phyloP scores from a whole-genome alignment of 2,888 invertebrate genomes.

The Nudaria mundana region DNA sequence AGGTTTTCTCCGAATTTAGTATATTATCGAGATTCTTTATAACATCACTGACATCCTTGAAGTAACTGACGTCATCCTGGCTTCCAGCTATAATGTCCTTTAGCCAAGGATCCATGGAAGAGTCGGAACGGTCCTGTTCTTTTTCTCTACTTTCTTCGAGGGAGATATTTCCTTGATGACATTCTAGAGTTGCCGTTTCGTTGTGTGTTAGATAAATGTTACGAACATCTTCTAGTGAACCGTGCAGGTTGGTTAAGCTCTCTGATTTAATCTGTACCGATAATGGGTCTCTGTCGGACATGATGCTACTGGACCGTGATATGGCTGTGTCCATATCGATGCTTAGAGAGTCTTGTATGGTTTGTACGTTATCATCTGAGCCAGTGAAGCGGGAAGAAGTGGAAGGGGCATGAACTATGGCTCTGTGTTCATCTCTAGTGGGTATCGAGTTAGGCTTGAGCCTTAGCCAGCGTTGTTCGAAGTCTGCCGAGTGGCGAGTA shows the following conservation, averaged over 20 bases:
- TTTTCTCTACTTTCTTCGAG: constrained; percentile 54
- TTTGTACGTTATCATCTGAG: constrained; percentile 56
- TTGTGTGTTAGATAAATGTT: constrained; percentile 73
- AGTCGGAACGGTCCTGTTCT: constrained; percentile 64
- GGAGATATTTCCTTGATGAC: constrained; percentile 64
- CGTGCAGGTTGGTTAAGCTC: constrained; percentile 84
- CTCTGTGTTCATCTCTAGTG: constrained; percentile 78
- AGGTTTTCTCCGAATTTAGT: constrained; percentile 82
- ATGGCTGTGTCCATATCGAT: constrained; percentile 63
- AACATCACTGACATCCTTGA: constrained; percentile 82
- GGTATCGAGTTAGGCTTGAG: constrained; percentile 84
- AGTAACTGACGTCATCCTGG: constrained; percentile 82
- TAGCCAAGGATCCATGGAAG: constrained; percentile 81
- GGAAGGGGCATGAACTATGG: constrained; percentile 67
- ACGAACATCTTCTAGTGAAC: constrained; percentile 83
- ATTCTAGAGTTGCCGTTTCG: constrained; percentile 62
- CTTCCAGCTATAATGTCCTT: constrained; percentile 81
- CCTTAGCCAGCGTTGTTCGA: constrained; percentile 88
- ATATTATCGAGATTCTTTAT: constrained; percentile 84
- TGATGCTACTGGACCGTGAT: constrained; percentile 66
- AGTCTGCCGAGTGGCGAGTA: constrained; percentile 67
- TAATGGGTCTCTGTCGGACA: constrained; percentile 67
- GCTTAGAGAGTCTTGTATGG: constrained; percentile 54
- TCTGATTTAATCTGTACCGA: constrained; percentile 72
- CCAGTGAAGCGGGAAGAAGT: constrained; percentile 60